Base-by-base conservation (phyloP, 2,113 vertebrate genomes). In the Phyllostomus hastatus region DNA sequence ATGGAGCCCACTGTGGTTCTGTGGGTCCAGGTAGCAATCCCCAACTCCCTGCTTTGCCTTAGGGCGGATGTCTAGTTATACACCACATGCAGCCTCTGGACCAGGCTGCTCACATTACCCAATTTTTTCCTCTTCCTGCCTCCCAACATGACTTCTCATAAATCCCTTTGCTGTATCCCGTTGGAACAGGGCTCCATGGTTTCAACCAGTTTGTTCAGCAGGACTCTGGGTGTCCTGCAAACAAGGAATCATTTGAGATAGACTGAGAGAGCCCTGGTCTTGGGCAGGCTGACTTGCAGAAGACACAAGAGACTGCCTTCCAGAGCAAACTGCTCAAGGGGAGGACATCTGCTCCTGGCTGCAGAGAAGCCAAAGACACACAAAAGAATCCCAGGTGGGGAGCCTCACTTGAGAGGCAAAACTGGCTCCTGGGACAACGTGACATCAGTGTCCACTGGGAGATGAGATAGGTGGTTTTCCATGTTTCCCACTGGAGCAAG, bases 111-210 rank as follows among this genome's bases (percentile, higher is more conserved):
- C 82, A 0, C 0, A 97, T 98, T 97, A 98, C 95, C 78, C 97
- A 97, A 79, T 97, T 61, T 98, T 99, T 98, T 98, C 98, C 98
- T 98, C 78, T 76, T 46, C 75, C 79, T 46, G 95, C 94, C 78
- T 97, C 91, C 86, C 97, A 69, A 98, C 97, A 83, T 16, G 59
- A 22, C 31, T 97, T 97, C 97, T 98, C 98, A 97, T 97, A 98
- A 98, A 98, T 83, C 94, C 94, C 43, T 90, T 90, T 52, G 95
- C 97, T 93, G 95, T 94, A 88, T 82, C 95, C 94, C 28, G 7
- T 54, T 94, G 1, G 61, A 93, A 97, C 79, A 64, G 91, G 10
- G 1, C 22, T 80, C 76, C 64, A 96, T 88, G 96, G 94, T 90
- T 97, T 87, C 84, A 96, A 97, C 86, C 92, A 95, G 87, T 80